Evolutionary conservation across 2,113 vertebrate genomes (phyloP).

Genomic region (Trematomus loennbergii): DNA sequence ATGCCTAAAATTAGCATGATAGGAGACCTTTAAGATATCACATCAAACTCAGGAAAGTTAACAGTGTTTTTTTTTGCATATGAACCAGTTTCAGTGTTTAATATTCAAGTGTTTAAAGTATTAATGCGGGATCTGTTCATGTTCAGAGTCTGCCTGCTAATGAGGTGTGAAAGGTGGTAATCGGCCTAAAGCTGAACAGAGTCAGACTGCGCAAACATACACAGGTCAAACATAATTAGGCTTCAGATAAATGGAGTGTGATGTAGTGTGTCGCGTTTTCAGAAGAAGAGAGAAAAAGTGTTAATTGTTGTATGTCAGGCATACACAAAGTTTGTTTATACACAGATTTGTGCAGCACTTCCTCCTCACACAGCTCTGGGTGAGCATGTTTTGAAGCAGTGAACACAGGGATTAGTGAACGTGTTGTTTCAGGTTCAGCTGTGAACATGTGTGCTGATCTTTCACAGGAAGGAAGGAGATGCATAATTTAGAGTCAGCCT

Average conservation of each 20-base stretch:
- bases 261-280: neutral
- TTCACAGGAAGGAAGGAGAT: conserved; percentile 22
- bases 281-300: neutral
- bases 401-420: neutral
- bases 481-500: conserved; percentile 26
- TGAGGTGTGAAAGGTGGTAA: conserved; percentile 62
- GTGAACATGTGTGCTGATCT: conserved; percentile 42
- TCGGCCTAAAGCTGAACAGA: conserved; percentile 51
- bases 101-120: conserved; percentile 43
- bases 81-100: conserved; percentile 32
- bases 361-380: neutral
- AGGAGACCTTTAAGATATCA: neutral
- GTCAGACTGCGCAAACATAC: conserved; percentile 43
- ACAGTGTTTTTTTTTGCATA: neutral
- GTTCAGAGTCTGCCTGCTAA: conserved; percentile 58
- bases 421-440: conserved; percentile 3
- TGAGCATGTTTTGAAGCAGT: neutral
- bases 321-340: neutral
- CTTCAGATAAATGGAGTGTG: conserved; percentile 69
- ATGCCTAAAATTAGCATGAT: no score
- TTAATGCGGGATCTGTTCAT: conserved; percentile 48
- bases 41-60: neutral
- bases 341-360: neutral
- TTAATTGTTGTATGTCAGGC: conserved; percentile 30
- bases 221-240: conserved; percentile 73